Evolutionary conservation across 2,888 invertebrate genomes (phyloP), one percentile per base, ranked within the genome.

Genomic region (Eilema caniola): DNA sequence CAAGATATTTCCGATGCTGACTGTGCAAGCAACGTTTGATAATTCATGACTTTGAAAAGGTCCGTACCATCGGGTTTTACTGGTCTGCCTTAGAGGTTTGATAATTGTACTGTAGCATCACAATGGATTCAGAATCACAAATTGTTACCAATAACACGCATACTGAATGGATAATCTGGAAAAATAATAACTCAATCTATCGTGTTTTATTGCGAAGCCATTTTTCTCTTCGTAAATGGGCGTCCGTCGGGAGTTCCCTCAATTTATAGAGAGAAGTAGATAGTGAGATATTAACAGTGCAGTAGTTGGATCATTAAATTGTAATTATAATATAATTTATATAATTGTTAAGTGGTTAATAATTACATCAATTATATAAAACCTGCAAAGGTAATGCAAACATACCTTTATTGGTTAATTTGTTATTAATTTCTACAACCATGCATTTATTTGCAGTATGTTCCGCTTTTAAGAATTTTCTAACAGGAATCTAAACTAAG

Each of bases 131-230:
- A 53, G 25, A 64, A 65, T 65, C 65, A 65, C 56, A 70, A 67
- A 71, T 67, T 78, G 72, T 72, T 75, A 78, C 74, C 73, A 76
- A 74, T 69, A 73, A 62, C 66, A 71, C 69, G 79, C 79, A 74
- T 73, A 71, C 64, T 77, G 74, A 77, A 76, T 83, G 74, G 77
- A 78, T 83, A 77, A 83, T 83, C 83, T 77, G 71, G 77, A 31
- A 76, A 79, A 82, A 79, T 79, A 81, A 83, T 81, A 78, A 79
- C 71, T 79, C 77, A 79, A 83, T 84, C 76, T 76, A 78, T 78
- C 77, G 76, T 80, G 77, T 83, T 85, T 85, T 85, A 85, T 83
- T 83, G 81, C 78, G 72, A 78, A 78, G 76, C 82, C 78, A 82
- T 86, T 84, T 82, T 83, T 86, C 83, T 82, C 77, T 75, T n/a